Conservation (phyloP, 2,888 invertebrate species). For the Andrena dorsata region DNA sequence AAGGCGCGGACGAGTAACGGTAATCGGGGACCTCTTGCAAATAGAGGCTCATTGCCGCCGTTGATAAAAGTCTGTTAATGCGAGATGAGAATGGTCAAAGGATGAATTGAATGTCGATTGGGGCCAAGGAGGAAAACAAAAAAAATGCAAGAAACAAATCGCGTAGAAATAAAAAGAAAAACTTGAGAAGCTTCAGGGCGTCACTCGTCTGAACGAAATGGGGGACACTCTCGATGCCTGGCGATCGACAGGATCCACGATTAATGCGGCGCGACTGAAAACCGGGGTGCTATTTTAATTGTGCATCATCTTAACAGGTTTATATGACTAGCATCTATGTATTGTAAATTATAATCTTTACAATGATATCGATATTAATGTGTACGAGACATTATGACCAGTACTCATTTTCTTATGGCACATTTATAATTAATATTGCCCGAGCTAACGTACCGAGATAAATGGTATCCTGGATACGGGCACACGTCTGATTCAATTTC, state of each 20-base stretch:
- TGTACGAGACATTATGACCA: conserved; percentile 81
- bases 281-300: conserved; percentile 83
- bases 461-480: conserved; percentile 76
- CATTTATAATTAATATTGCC: conserved; percentile 81
- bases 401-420: conserved; percentile 84
- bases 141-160: conserved; percentile 54
- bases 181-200: conserved; percentile 55
- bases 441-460: conserved; percentile 76
- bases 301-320: conserved; percentile 81
- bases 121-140: conserved; percentile 69
- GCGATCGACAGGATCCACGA: conserved; percentile 59
- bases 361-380: conserved; percentile 79
- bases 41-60: conserved; percentile 40
- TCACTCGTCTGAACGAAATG: conserved; percentile 58
- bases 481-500: conserved; percentile 76
- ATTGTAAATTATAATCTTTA: conserved; percentile 84
- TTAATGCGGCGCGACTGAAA: conserved; percentile 79
- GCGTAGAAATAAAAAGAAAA: conserved; percentile 48
- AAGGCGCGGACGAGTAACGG: conserved; percentile 53
- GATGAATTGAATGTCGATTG: conserved; percentile 67
- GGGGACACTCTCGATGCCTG: conserved; percentile 52
- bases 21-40: conserved; percentile 39
- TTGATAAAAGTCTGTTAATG: conserved; percentile 64
- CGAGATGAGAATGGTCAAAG: conserved; percentile 68
- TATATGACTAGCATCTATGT: conserved; percentile 83